phyloP scores from a whole-genome alignment of 2,888 invertebrate genomes.

The Ennomos quercinarius region DNA sequence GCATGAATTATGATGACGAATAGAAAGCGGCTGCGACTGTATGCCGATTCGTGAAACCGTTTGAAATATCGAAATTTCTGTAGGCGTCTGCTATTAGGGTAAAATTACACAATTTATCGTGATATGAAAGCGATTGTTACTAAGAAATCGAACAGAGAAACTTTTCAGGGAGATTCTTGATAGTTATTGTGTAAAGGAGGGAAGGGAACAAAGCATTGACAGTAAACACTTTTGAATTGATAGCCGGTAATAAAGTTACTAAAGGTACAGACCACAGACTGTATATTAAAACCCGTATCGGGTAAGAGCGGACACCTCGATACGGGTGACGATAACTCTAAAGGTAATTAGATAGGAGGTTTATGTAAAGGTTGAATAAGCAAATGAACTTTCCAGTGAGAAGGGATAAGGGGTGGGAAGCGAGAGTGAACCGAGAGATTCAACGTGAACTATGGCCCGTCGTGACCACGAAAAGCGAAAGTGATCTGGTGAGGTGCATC shows the following conservation, averaged over 20 bases:
- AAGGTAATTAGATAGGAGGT: conserved; percentile 33
- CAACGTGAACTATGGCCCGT: conserved; percentile 57
- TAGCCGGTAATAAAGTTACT: conserved; percentile 28
- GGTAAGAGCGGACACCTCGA: conserved; percentile 26
- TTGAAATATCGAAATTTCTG: conserved; percentile 41
- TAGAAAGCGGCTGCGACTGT: conserved; percentile 59
- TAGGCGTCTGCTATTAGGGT: conserved; percentile 32
- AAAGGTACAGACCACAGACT: conserved; percentile 19
- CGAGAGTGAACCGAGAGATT: conserved; percentile 43
- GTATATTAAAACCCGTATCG: conserved; percentile 25
- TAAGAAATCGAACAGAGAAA: conserved; percentile 27
- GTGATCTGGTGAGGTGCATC: conserved; percentile 54
- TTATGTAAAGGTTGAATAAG: conserved; percentile 47
- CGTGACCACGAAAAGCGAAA: conserved; percentile 63
- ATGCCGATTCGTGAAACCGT: conserved; percentile 47
- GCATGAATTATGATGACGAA: conserved; percentile 58
- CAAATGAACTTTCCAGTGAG: conserved; percentile 45
- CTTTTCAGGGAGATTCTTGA: conserved; percentile 21
- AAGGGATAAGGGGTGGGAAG: conserved; percentile 39
- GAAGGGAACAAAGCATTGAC: conserved; percentile 3
- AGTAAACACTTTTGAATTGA: conserved; percentile 17
- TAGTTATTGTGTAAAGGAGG: conserved; percentile 6
- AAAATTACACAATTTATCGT: conserved; percentile 37
- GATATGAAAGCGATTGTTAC: conserved; percentile 32
- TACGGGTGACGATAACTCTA: conserved; percentile 40